Percentiles rank a stretch among this genome's conserved stretches.
Conservation (phyloP, 2,113 vertebrate species). For the Lagopus muta region DNA sequence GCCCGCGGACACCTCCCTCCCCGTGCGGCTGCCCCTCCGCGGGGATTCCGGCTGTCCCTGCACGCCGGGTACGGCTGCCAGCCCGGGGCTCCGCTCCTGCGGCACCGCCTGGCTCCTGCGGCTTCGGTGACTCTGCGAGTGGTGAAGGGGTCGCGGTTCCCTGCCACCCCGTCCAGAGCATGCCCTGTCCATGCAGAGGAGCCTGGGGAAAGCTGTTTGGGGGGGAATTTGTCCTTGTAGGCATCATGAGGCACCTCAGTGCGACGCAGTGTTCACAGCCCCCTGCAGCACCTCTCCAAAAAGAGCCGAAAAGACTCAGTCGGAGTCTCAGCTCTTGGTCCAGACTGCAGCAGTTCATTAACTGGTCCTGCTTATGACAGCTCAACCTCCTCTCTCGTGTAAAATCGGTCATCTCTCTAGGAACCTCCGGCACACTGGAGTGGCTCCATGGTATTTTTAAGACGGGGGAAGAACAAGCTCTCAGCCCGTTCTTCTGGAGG, state of each 20-base stretch:
- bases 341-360: not conserved
- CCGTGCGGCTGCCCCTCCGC: not conserved
- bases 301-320: not conserved
- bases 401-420: not conserved
- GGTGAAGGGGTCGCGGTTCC: not conserved
- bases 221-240: not conserved
- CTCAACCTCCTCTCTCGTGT: not conserved
- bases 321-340: not conserved
- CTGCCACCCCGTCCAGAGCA: not conserved
- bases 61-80: not conserved
- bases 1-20: not conserved
- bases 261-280: fast-evolving
- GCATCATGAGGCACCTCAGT: fast-evolving
- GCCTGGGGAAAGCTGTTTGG: not conserved
- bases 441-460: not conserved
- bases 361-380: not conserved
- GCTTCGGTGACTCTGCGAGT: not conserved
- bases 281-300: not conserved
- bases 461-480: not conserved
- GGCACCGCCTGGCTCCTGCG: fast-evolving
- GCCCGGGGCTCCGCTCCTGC: not conserved
- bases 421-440: not conserved
- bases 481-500: not conserved
- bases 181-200: not conserved
- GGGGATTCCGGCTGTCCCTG: not conserved